Evolutionary conservation across 2,888 invertebrate species (phyloP).

Genomic region (Cryptus viduatorius): DNA sequence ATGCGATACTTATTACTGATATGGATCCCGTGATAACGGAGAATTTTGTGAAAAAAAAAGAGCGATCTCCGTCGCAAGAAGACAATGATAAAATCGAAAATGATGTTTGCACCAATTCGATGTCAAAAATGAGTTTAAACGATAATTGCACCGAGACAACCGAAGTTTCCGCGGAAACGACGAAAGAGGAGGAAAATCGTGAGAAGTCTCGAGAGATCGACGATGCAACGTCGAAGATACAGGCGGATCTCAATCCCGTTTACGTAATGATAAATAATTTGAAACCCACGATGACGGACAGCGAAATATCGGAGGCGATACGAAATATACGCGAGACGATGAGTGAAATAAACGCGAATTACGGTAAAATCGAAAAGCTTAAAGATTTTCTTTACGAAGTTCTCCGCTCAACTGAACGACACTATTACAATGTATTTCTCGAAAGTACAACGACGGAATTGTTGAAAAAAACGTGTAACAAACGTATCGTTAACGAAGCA

Average conservation of each 20-base stretch:
- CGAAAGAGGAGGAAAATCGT: conserved; percentile 40
- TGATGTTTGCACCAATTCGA: conserved; percentile 13
- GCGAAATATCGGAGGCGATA: conserved; percentile 75
- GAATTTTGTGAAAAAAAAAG: conserved; percentile 58
- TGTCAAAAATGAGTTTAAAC: conserved; percentile 45
- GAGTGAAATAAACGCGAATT: conserved; percentile 73
- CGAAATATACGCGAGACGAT: conserved; percentile 72
- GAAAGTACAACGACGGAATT: conserved; percentile 75
- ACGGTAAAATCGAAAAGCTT: conserved; percentile 73
- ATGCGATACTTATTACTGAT: conserved; percentile 5
- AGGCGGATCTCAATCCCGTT: conserved; percentile 75
- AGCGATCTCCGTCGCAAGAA: conserved; percentile 37
- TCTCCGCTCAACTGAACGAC: conserved; percentile 77
- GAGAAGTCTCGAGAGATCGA: conserved; percentile 60
- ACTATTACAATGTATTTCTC: conserved; percentile 80
- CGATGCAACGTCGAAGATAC: conserved; percentile 69
- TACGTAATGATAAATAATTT: conserved; percentile 72
- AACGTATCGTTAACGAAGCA: conserved; percentile 74
- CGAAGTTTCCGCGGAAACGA: neutral
- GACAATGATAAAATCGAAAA: conserved; percentile 22
- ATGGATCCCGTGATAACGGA: conserved; percentile 63
- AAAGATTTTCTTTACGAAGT: conserved; percentile 77
- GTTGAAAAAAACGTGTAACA: conserved; percentile 71
- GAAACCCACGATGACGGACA: conserved; percentile 68
- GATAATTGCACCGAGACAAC: neutral